These are phyloP conservation scores for Spilogale gracilis DNA, from an alignment of 2,113 vertebrate species.

Conservation along the genomic window DNA sequence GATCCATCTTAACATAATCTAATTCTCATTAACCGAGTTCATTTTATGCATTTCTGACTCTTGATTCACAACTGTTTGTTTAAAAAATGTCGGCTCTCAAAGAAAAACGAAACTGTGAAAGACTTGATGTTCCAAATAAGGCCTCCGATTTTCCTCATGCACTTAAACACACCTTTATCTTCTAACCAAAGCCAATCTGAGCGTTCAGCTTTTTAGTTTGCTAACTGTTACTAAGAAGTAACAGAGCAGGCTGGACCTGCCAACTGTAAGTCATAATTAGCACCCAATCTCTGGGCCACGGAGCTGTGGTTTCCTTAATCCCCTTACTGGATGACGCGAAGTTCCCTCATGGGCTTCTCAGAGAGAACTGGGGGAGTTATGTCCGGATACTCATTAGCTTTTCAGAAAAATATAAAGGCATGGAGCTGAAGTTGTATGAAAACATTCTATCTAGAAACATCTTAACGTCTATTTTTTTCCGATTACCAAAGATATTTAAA, in stretches of 20 bases:
- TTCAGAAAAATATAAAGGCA: conserved; percentile 83
- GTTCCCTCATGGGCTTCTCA: conserved; percentile 77
- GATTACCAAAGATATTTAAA: conserved; percentile 78
- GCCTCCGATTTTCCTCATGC: conserved; percentile 72
- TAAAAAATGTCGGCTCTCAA: conserved; percentile 65
- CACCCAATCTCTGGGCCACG: conserved; percentile 76
- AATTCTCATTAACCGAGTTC: conserved; percentile 43
- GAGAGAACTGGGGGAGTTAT: conserved; percentile 81
- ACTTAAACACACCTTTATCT: conserved; percentile 71
- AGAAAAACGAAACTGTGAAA: conserved; percentile 71
- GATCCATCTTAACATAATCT: conserved; percentile 43
- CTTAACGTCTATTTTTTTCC: conserved; percentile 63
- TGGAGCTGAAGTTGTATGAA: conserved; percentile 83
- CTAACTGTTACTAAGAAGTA: conserved; percentile 64
- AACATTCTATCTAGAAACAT: conserved; percentile 80
- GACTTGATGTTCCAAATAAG: conserved; percentile 76
- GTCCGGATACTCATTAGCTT: conserved; percentile 84
- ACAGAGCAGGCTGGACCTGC: conserved; percentile 59
- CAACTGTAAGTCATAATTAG: conserved; percentile 68
- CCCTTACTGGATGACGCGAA: conserved; percentile 78
- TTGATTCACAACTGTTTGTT: conserved; percentile 43
- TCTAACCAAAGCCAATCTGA: conserved; percentile 74
- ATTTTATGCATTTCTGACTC: conserved; percentile 42
- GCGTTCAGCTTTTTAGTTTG: conserved; percentile 56
- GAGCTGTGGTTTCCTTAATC: conserved; percentile 32